Evolutionary conservation across 2,113 vertebrate species (phyloP).

Genomic region (Brachyhypopomus gauderio): DNA sequence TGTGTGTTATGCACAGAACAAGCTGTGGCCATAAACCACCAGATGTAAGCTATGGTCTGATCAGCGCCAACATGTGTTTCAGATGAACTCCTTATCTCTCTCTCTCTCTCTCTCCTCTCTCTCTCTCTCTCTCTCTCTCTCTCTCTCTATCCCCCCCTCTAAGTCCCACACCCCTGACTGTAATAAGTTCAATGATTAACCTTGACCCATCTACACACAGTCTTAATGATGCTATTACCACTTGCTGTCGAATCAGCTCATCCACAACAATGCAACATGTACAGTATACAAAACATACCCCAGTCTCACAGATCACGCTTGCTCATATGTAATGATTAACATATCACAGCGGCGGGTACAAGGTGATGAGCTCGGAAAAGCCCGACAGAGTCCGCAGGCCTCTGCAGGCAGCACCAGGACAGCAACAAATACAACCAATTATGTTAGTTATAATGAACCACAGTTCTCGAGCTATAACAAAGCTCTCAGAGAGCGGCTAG

Average conservation of each 20-base stretch:
- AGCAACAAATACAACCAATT: neutral
- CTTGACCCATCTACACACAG: constrained; percentile 51
- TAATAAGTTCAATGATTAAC: constrained; percentile 56
- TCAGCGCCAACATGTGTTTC: constrained; percentile 7
- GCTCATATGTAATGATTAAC: constrained; percentile 7
- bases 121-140: neutral
- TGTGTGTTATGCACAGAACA: too few species aligned
- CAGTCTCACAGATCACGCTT: neutral
- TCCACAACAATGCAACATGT: constrained; percentile 27
- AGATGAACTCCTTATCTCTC: neutral
- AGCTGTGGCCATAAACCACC: neutral
- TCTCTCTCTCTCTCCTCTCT: neutral
- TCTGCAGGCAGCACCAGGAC: neutral
- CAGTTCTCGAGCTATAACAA: neutral
- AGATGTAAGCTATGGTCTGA: constrained; percentile 15
- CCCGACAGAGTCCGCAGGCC: neutral
- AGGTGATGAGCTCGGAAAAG: neutral
- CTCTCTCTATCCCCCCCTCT: neutral
- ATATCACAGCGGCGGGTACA: neutral
- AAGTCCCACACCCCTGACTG: constrained; percentile 9
- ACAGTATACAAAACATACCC: constrained; percentile 14
- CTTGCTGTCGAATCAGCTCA: constrained; percentile 43
- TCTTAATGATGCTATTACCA: constrained; percentile 54
- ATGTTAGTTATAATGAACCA: neutral
- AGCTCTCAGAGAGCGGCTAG: neutral